Evolutionary conservation across 2,797 vertebrate species (phyloP).

Genomic region (Labeo calbasu): DNA sequence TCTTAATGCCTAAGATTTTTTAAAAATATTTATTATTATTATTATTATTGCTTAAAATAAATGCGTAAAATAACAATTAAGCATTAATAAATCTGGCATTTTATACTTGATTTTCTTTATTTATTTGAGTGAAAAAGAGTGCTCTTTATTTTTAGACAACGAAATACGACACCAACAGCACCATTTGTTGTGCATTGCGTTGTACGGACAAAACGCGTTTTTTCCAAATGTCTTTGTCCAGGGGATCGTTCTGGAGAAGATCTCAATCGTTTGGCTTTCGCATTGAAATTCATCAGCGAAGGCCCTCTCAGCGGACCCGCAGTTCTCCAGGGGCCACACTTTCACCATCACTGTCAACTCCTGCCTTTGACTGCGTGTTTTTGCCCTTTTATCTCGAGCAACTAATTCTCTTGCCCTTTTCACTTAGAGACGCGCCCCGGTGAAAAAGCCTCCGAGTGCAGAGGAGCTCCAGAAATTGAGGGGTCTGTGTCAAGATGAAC

Average conservation of each 20-base stretch:
- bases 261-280: slow-evolving; percentile 76
- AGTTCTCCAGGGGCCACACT: slow-evolving; percentile 90
- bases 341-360: slow-evolving; percentile 97
- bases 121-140: not conserved
- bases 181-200: slow-evolving; percentile 30
- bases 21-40: not conserved
- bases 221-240: slow-evolving; percentile 79
- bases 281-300: slow-evolving; percentile 94
- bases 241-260: slow-evolving; percentile 70
- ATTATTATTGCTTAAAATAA: not conserved
- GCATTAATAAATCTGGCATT: not conserved
- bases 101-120: not conserved
- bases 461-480: slow-evolving; percentile 87
- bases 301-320: slow-evolving; percentile 78
- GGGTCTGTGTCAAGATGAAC: slow-evolving; percentile 95
- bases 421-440: slow-evolving; percentile 91
- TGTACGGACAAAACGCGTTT: slow-evolving; percentile 65
- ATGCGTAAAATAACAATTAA: not conserved
- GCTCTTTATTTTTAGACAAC: not conserved
- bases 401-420: slow-evolving; percentile 99
- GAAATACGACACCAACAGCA: not conserved
- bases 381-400: slow-evolving; percentile 99
- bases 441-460: slow-evolving; percentile 80
- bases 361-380: slow-evolving; percentile 95
- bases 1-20: not conserved